phyloP scores from a whole-genome alignment of 2,888 invertebrate species.

The Dusona sp. region DNA sequence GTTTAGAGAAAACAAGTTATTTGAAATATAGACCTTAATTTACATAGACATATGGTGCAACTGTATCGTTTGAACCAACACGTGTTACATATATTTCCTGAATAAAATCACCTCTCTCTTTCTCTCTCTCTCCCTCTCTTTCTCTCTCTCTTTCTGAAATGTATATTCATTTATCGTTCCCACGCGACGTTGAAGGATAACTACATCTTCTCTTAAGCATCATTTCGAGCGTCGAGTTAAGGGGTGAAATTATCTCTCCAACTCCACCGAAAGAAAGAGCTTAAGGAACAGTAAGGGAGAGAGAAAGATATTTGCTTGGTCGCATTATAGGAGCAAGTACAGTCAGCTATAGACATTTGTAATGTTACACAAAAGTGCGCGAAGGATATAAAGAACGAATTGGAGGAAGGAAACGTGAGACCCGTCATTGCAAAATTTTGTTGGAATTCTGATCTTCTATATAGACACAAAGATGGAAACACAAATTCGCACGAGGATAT shows the following conservation, averaged over 20 bases:
- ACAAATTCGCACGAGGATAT: conserved; percentile 9
- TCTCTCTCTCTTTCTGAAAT: background rate
- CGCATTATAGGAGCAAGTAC: conserved; percentile 56
- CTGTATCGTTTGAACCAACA: background rate
- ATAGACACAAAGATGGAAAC: background rate
- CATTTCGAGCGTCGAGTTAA: conserved; percentile 45
- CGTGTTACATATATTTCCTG: background rate
- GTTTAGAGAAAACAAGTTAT: background rate
- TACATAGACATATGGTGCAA: background rate
- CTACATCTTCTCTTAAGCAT: background rate
- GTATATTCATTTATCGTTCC: conserved; percentile 15
- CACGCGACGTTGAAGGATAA: conserved; percentile 8
- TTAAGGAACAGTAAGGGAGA: background rate
- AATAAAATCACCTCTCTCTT: background rate
- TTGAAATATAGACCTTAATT: background rate
- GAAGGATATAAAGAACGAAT: conserved; percentile 9
- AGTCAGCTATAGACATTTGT: conserved; percentile 64
- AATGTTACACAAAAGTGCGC: background rate
- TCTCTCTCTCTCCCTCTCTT: background rate
- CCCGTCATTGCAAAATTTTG: conserved; percentile 39
- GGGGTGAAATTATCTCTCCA: conserved; percentile 75
- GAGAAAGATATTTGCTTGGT: conserved; percentile 49
- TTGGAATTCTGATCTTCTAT: conserved; percentile 45
- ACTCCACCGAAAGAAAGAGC: conserved; percentile 64
- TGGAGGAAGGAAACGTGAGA: conserved; percentile 24